Conservation (phyloP, 2,888 invertebrate genomes). For the Brachypalpus laphriformis region DNA sequence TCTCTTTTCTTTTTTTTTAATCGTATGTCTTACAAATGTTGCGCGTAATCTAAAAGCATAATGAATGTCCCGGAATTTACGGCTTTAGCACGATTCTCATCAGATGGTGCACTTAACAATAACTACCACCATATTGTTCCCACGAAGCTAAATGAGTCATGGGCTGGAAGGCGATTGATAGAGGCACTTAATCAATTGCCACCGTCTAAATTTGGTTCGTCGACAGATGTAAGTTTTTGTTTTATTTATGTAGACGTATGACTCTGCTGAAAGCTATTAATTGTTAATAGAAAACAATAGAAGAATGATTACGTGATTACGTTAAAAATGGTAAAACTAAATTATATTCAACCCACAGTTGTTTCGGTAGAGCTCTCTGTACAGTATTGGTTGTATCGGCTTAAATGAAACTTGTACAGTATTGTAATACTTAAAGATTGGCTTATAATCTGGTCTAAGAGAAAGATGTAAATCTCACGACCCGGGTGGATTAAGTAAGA, state of each 20-base stretch:
- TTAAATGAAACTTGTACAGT: neutral
- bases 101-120: constrained; percentile 80
- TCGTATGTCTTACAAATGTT: neutral
- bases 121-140: constrained; percentile 77
- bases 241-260: constrained; percentile 29
- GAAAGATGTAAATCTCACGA: too few relatives aligned
- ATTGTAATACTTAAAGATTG: neutral
- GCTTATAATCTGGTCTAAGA: too few relatives aligned
- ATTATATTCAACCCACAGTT: constrained; percentile 15
- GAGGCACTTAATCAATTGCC: constrained; percentile 83
- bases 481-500: too few relatives aligned
- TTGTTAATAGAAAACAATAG: constrained; percentile 44
- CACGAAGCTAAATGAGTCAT: constrained; percentile 84
- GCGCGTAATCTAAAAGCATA: neutral
- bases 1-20: neutral
- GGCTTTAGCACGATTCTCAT: constrained; percentile 74
- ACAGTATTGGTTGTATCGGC: neutral
- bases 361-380: neutral
- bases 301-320: constrained; percentile 53
- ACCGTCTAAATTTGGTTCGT: constrained; percentile 77
- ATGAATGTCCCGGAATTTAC: constrained; percentile 69
- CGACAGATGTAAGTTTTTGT: constrained; percentile 78
- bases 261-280: constrained; percentile 42
- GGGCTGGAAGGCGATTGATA: constrained; percentile 85
- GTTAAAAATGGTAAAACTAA: constrained; percentile 9